Percentiles rank a stretch among this genome's conserved stretches.
Conservation (phyloP, 2,888 invertebrate species). For the Parnassius smintheus region DNA sequence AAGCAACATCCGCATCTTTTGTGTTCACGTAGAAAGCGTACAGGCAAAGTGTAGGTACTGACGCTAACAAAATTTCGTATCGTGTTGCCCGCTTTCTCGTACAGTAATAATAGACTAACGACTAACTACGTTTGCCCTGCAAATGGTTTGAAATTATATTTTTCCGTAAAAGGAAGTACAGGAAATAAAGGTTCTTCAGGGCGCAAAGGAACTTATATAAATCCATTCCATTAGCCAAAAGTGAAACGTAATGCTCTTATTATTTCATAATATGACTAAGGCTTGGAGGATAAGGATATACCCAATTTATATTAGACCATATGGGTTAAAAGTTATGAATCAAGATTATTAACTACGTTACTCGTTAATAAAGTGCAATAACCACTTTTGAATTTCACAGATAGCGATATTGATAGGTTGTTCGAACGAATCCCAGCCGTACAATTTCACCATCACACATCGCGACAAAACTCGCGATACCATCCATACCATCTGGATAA, state of each 20-base stretch:
- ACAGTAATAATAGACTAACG: constrained; percentile 18
- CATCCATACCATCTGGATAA: too few species aligned
- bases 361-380: too few species aligned
- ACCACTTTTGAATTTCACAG: too few species aligned
- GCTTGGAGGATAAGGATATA: background rate
- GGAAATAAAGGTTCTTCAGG: constrained; percentile 32
- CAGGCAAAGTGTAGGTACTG: constrained; percentile 3
- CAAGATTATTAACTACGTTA: too few species aligned
- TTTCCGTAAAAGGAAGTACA: constrained; percentile 28
- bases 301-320: too few species aligned
- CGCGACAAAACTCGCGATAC: too few species aligned
- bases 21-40: constrained; percentile 10
- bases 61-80: constrained; percentile 19
- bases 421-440: too few species aligned
- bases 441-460: too few species aligned
- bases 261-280: constrained; percentile 42
- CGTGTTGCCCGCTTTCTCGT: constrained; percentile 7
- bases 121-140: constrained; percentile 22
- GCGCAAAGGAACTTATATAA: constrained; percentile 41
- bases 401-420: too few species aligned
- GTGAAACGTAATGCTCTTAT: constrained; percentile 49
- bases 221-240: constrained; percentile 55
- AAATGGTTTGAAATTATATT: constrained; percentile 30
- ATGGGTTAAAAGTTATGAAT: too few species aligned
- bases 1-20: constrained; percentile 4